Percentiles rank a stretch among this genome's conserved stretches.
Evolutionary conservation across 2,797 vertebrate genomes (phyloP).

Genomic region (Coranthus polyacanthus): DNA sequence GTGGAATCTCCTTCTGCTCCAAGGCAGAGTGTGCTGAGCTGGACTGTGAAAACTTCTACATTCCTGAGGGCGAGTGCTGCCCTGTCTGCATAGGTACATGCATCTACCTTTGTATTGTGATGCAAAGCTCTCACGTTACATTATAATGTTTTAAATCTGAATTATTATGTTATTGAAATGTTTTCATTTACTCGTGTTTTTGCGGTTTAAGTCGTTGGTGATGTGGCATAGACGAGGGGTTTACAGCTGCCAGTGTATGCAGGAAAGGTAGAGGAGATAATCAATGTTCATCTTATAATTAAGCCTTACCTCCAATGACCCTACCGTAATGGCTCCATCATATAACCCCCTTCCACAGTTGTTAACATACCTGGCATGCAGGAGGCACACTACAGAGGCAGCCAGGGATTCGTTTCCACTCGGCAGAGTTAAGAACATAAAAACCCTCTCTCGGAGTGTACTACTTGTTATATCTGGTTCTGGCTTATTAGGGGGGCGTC

Average conservation of each 20-base stretch:
- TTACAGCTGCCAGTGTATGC: background rate
- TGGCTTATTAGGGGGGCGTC: conserved; percentile 42
- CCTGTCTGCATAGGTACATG: conserved; percentile 88
- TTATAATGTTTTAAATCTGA: no score
- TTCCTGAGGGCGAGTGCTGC: conserved; percentile 89
- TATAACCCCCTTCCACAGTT: conserved; percentile 52
- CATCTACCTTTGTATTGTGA: background rate
- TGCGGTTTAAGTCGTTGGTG: no score
- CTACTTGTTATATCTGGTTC: conserved; percentile 38
- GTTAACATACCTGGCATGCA: conserved; percentile 60
- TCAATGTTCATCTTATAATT: conserved; percentile 16
- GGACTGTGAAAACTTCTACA: conserved; percentile 87
- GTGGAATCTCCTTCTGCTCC: conserved; percentile 89
- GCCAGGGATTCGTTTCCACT: conserved; percentile 54
- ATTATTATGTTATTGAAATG: background rate
- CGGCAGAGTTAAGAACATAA: conserved; percentile 34
- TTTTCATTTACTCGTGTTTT: no score
- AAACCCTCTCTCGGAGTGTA: conserved; percentile 37
- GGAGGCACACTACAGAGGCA: conserved; percentile 33
- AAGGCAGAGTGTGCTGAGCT: conserved; percentile 86
- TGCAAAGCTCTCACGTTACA: background rate
- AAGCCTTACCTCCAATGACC: conserved; percentile 24
- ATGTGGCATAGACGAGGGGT: background rate
- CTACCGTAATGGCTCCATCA: conserved; percentile 47
- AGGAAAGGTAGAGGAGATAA: background rate